Evolutionary conservation across 2,797 vertebrate species (phyloP).

Genomic region (Lagorchestes hirsutus): DNA sequence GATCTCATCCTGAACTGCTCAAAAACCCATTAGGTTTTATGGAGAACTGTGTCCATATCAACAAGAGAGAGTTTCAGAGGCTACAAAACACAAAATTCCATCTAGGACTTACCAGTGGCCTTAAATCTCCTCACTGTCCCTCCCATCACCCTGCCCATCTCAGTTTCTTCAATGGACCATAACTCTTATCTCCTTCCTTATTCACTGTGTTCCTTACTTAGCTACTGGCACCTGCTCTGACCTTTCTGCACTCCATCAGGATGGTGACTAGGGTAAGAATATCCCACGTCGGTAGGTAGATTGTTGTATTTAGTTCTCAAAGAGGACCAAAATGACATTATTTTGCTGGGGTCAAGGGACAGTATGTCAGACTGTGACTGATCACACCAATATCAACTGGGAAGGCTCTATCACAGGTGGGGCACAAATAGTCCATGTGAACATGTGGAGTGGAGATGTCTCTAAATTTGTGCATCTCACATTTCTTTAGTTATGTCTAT

Average conservation of each 20-base stretch:
- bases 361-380: background rate
- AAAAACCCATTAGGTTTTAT: conserved; percentile 71
- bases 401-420: background rate
- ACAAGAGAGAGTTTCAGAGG: conserved; percentile 15
- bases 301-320: background rate
- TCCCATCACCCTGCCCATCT: background rate
- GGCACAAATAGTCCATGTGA: background rate
- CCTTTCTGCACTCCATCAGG: background rate
- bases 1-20: conserved; percentile 45
- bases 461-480: background rate
- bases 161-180: background rate
- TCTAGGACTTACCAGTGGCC: background rate
- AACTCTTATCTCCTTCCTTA: background rate
- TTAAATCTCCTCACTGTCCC: background rate
- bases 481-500: background rate
- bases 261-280: background rate
- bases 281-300: background rate
- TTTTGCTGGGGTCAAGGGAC: background rate
- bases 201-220: background rate
- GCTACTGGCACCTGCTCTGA: background rate
- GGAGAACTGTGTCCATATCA: conserved; percentile 26
- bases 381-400: background rate
- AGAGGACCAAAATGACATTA: background rate
- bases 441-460: background rate
- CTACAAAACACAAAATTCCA: background rate